Base-by-base conservation (phyloP, 1,140 invertebrate genomes). In the Oreohelix idahoensis region DNA sequence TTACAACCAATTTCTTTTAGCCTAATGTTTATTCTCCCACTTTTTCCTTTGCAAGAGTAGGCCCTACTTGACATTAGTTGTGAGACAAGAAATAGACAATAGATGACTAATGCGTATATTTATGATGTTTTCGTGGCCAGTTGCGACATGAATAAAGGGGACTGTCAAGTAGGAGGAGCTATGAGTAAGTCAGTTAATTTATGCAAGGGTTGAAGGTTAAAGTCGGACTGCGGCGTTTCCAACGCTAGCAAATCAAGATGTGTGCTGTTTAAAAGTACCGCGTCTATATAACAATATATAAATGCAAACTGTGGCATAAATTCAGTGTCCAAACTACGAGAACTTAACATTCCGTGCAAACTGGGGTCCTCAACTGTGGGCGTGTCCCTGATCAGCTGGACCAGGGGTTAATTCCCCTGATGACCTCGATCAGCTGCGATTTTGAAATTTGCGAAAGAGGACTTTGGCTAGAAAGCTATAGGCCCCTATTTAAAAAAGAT, bases 171-270 rank as follows among this genome's bases (percentile, higher is more conserved):
- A 66, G 69, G 69, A n/a, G 79, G 39, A 32, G 79, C 79, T 45
- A 45, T n/a, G 29, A 32, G 78, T 42, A 81, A 81, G 79, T 81
- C 38, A 81, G 79, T 81, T 73, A 81, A 81, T 81, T 70, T 81
- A 81, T 81, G 8, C 79, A 81, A 36, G 69, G 69, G 5, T 81
- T 49, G 69, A 73, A 73, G 79, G 66, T 38, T 35, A 49, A 20
- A 79, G 0, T 58, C 42, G 53, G 20, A 58, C 20, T 20, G 53
- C 53, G 23, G 53, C 23, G 26, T 58, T 20, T 23, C 17, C 4
- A 4, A n/a, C 17, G 23, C 26, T 4, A 15, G 23, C 26, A 58
- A 58, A n/a, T 58, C 1, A 58, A 5, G 53, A n/a, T n/a, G 23
- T 15, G 20, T 58, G 5, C 5, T 5, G 26, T 15, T 58, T 58